Percentiles rank a stretch among this genome's conserved stretches.
These are phyloP conservation scores for Drosophila ustulata DNA, from an alignment of 2,888 invertebrate genomes.

Conservation along the genomic window DNA sequence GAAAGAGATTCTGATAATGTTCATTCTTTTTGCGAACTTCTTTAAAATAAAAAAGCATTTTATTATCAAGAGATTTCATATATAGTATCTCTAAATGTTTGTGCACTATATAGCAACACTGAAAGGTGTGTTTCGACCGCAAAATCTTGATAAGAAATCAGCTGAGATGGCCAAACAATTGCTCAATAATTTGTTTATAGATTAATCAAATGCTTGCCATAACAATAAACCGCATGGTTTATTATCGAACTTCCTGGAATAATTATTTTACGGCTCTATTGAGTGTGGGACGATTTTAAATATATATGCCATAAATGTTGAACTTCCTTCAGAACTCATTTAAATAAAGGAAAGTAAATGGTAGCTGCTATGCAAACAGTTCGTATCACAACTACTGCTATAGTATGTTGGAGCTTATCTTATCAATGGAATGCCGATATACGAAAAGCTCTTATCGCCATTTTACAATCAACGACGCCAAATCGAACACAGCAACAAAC, in stretches of 20 bases:
- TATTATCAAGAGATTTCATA: neutral
- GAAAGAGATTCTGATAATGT: no score
- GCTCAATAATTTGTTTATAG: constrained; percentile 30
- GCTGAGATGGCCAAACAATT: constrained; percentile 6
- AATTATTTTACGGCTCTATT: constrained; percentile 10
- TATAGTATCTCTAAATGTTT: no score
- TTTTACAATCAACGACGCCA: constrained; percentile 42
- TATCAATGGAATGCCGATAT: constrained; percentile 68
- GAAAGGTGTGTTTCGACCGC: neutral
- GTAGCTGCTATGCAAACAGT: constrained; percentile 55
- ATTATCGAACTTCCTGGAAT: constrained; percentile 5
- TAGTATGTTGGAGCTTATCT: constrained; percentile 45
- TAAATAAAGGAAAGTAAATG: constrained; percentile 49
- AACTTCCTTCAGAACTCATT: constrained; percentile 26
- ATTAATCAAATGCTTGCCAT: neutral
- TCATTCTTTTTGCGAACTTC: neutral
- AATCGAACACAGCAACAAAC: constrained; percentile 50
- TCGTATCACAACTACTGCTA: constrained; percentile 20
- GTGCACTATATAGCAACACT: neutral
- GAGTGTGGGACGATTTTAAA: neutral
- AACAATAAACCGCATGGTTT: neutral
- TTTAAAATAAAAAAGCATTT: neutral
- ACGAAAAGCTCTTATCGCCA: constrained; percentile 55
- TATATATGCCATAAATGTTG: neutral
- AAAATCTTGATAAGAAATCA: constrained; percentile 25